Evolutionary conservation across 2,113 vertebrate genomes (phyloP).

Genomic region (Macquaria australasica): DNA sequence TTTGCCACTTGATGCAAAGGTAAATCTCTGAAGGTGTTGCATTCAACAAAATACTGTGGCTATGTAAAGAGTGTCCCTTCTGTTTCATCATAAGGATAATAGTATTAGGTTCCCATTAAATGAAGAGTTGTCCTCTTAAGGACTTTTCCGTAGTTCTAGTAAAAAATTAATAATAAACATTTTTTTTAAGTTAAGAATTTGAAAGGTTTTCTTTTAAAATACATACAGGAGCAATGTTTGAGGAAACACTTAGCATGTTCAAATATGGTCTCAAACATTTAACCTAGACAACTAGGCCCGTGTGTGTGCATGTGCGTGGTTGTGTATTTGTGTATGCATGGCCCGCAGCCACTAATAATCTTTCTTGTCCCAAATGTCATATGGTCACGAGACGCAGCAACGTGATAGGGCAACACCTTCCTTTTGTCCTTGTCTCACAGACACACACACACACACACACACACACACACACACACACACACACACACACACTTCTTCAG

Average conservation of each 20-base stretch:
- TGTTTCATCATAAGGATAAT: neutral
- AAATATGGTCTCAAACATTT: neutral
- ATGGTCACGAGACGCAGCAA: slow-evolving; percentile 40
- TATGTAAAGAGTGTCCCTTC: neutral
- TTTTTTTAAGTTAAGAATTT: neutral
- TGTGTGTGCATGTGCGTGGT: slow-evolving; percentile 18
- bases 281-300: neutral
- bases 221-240: neutral
- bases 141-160: neutral
- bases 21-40: neutral
- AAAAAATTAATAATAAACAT: neutral
- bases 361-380: slow-evolving; percentile 68
- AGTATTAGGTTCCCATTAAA: neutral
- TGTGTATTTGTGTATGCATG: slow-evolving; percentile 16
- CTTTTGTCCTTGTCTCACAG: slow-evolving; percentile 22
- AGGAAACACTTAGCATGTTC: neutral
- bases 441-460: neutral
- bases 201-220: neutral
- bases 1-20: neutral
- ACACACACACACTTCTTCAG: neutral
- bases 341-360: slow-evolving; percentile 64
- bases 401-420: slow-evolving; percentile 65
- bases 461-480: neutral
- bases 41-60: neutral
- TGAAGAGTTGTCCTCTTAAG: neutral